Evolutionary conservation across 2,797 vertebrate genomes (phyloP), one percentile per base, ranked within the genome.

Genomic region (Lophotriccus pileatus): DNA sequence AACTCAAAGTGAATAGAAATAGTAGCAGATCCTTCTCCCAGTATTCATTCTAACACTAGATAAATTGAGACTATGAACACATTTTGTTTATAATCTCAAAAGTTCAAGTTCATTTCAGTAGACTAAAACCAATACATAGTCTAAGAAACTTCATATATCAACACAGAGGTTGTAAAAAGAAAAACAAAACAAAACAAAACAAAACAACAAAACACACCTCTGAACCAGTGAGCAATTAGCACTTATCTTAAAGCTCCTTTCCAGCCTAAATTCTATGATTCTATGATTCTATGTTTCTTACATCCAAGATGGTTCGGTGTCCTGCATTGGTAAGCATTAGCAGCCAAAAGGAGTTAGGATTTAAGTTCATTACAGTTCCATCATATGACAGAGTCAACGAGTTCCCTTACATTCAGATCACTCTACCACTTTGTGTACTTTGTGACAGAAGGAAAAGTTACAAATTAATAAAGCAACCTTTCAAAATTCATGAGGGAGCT

Each of bases 381-480:
- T 6, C 30, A 8, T 3, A 14, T 55, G 55, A 27, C 30, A 73
- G 36, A 87, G 59, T 14, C 30, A 53, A 4, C 8, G 36, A 68
- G 7, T 39, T 83, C 24, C 15, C 34, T 63, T 41, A 49, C 13
- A 68, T 8, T 14, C 39, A 58, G 20, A 58, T 62, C 39, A 46
- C 10, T 70, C 44, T 24, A 60, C 9, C 22, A 27, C 36, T 87
- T 73, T 19, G 7, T 47, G 72, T 41, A 24, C 41, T 74, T 66
- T 36, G 43, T 0, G 0, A 17, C 13, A 37, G 55, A 70, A 77
- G 50, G 27, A 82, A 66, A 84, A 86, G 21, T 37, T 56, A 41
- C 32, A 70, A 81, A 94, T 60, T 70, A 85, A 80, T 62, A 91
- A 66, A 63, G 10, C 25, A 76, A 10, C 24, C 8, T 76, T 66